Conservation (phyloP, 2,797 vertebrate genomes). For the Anguilla obscura region DNA sequence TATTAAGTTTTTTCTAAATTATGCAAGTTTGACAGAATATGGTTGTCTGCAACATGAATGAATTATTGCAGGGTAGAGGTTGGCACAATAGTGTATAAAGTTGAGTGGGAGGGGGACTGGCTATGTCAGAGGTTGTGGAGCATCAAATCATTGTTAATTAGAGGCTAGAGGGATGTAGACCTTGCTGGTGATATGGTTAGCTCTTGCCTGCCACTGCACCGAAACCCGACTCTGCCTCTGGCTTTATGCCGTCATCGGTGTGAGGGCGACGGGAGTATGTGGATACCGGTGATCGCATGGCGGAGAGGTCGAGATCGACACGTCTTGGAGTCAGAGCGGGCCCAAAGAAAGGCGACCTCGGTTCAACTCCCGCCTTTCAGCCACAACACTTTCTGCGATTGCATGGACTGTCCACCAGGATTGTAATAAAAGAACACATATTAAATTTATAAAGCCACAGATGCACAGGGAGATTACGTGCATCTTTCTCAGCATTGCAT, state of each 20-base stretch:
- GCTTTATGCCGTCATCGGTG: not conserved
- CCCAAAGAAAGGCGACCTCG: not conserved
- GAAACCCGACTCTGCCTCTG: conserved; percentile 1
- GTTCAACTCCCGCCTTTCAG: not conserved
- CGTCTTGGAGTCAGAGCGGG: not conserved
- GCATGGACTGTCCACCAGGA: not conserved
- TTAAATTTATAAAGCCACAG: not conserved
- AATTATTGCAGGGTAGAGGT: not conserved
- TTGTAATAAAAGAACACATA: conserved; percentile 4
- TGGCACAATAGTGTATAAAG: not conserved
- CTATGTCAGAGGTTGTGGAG: not conserved
- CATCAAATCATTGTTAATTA: conserved; percentile 4
- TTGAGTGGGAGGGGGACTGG: not conserved
- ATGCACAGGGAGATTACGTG: not conserved
- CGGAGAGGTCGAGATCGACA: not conserved
- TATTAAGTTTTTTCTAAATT: not conserved
- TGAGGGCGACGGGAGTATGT: not conserved
- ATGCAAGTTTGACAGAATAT: not conserved
- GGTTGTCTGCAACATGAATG: not conserved
- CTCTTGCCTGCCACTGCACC: not conserved
- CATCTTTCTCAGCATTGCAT: not conserved
- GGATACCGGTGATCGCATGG: not conserved
- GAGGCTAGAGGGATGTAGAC: not conserved
- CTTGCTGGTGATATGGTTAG: not conserved
- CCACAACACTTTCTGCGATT: not conserved